Evolutionary conservation across 2,113 vertebrate species (phyloP).

Genomic region (Anolis sagrei): DNA sequence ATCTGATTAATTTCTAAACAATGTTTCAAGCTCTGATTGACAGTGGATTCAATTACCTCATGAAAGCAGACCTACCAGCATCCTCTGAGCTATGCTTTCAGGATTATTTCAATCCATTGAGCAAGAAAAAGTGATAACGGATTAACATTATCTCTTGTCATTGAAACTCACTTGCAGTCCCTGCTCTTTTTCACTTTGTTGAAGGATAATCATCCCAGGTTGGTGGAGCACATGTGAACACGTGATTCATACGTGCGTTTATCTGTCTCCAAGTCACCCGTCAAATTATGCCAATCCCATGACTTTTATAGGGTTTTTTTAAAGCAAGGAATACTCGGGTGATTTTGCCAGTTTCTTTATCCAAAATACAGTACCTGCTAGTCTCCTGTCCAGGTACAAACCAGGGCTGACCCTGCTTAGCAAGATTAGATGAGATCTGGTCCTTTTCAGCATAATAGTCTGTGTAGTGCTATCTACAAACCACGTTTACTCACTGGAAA

Average conservation of each 20-base stretch:
- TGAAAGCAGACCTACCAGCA: neutral
- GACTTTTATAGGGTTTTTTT: too few species aligned
- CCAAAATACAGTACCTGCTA: too few species aligned
- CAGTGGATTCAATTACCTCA: too few species aligned
- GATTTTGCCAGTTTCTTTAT: too few species aligned
- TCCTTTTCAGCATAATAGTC: neutral
- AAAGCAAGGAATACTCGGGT: too few species aligned
- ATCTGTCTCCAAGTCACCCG: too few species aligned
- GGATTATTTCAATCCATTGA: neutral
- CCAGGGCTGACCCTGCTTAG: too few species aligned
- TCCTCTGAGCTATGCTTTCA: neutral
- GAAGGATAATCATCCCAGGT: neutral
- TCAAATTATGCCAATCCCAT: too few species aligned
- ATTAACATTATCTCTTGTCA: neutral
- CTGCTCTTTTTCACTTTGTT: neutral
- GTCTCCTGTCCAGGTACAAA: too few species aligned
- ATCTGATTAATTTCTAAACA: too few species aligned
- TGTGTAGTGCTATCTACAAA: neutral
- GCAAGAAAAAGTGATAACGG: neutral
- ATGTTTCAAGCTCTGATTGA: too few species aligned
- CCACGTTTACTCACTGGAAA: neutral
- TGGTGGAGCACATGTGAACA: constrained; percentile 4
- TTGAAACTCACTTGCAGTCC: neutral
- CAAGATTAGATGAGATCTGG: too few species aligned
- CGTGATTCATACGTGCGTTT: neutral